A percentile compares a stretch with the other conserved stretches of the same genome.
These are phyloP conservation scores for Cichladusa arquata DNA, from an alignment of 2,113 vertebrate species.

Conservation along the genomic window DNA sequence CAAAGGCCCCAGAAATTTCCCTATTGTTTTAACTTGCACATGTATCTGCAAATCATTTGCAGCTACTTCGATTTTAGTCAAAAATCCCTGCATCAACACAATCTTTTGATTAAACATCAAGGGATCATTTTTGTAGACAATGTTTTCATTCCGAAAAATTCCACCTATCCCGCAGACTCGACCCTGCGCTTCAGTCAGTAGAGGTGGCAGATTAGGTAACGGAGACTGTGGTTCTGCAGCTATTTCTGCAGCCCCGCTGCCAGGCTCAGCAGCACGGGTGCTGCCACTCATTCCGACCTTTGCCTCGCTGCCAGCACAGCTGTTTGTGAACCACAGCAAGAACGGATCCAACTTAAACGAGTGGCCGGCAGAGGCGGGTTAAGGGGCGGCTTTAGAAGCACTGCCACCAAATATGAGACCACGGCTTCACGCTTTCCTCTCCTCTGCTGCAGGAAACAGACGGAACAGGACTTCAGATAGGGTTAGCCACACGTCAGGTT, in stretches of 20 bases:
- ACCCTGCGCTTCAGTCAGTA: neutral
- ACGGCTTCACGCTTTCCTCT: accelerated
- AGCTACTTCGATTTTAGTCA: neutral
- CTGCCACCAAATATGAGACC: neutral
- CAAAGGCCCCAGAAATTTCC: neutral
- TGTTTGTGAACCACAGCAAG: conserved; percentile 26
- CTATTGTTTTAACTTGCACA: neutral
- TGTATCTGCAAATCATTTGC: neutral
- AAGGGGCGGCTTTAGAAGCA: neutral
- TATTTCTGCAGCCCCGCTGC: conserved; percentile 42
- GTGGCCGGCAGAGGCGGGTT: neutral
- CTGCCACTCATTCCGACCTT: conserved; percentile 60
- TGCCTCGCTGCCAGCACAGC: conserved; percentile 34
- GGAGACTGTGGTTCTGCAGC: conserved; percentile 40
- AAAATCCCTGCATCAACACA: neutral
- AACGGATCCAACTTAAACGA: neutral
- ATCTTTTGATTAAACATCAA: neutral
- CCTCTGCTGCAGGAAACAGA: neutral
- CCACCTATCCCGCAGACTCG: neutral
- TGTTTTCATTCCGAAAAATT: conserved; percentile 37
- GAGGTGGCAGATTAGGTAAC: conserved; percentile 49
- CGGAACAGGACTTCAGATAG: accelerated
- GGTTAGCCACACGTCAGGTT: neutral
- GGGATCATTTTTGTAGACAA: neutral
- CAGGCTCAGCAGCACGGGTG: conserved; percentile 1